Conservation (phyloP, 2,113 vertebrate species). For the Opisthocomus hoazin region DNA sequence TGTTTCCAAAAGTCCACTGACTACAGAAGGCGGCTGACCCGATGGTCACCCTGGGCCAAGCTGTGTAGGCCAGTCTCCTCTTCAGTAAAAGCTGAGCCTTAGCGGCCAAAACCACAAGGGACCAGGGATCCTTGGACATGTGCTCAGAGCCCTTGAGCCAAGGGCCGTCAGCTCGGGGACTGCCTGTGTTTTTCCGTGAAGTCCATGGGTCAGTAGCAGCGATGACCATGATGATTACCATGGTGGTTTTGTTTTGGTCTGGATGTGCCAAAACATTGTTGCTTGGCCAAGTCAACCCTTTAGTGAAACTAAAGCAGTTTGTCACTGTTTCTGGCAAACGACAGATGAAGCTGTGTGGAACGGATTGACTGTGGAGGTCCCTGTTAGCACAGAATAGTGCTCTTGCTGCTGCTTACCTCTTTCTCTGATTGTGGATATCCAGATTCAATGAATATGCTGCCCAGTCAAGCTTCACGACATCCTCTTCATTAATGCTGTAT, state of each 20-base stretch:
- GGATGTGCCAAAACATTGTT: not conserved
- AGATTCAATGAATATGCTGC: not conserved
- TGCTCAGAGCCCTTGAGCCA: not conserved
- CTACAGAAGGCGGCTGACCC: not conserved
- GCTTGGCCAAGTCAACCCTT: not conserved
- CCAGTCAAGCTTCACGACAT: not conserved
- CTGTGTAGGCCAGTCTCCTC: not conserved
- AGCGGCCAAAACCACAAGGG: not conserved
- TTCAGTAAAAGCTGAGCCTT: not conserved
- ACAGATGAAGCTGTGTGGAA: not conserved
- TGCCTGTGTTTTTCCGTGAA: not conserved
- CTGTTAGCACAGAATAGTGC: not conserved
- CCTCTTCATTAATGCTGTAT: not conserved
- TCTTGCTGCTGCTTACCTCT: not conserved
- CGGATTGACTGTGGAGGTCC: not conserved
- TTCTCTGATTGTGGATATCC: not conserved
- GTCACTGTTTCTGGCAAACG: not conserved
- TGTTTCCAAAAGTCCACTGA: not conserved
- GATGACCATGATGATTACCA: not conserved
- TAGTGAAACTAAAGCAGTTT: not conserved
- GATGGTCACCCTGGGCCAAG: not conserved
- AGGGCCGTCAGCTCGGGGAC: not conserved
- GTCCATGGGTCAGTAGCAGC: not conserved
- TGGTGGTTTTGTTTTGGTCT: not conserved
- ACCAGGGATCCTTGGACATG: not conserved